Conservation (phyloP, 2,888 invertebrate genomes). For the Apamea epomidion region DNA sequence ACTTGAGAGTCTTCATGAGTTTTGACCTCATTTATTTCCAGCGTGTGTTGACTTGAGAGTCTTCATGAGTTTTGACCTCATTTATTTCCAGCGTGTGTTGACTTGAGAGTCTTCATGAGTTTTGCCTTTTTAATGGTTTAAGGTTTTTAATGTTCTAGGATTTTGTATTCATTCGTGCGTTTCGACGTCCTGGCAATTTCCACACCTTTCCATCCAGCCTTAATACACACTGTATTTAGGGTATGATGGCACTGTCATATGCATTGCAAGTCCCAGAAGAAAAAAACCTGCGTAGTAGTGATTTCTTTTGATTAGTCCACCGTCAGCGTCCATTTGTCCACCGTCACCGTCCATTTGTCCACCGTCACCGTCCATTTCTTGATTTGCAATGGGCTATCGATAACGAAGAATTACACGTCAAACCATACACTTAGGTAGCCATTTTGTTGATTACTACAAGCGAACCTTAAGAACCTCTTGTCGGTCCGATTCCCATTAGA, state of each 20-base stretch:
- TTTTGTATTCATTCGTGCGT: neutral
- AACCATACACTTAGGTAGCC: neutral
- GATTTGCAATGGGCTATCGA: neutral
- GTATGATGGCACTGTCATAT: too few relatives aligned
- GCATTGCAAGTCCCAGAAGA: too few relatives aligned
- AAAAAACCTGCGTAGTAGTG: neutral
- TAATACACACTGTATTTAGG: too few relatives aligned
- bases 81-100: conserved; percentile 4
- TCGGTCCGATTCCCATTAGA: neutral
- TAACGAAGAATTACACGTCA: neutral
- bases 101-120: conserved; percentile 5
- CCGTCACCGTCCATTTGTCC: too few relatives aligned
- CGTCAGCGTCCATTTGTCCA: too few relatives aligned
- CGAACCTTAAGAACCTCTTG: neutral
- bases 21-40: conserved; percentile 20
- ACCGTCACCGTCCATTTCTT: neutral
- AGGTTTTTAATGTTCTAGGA: neutral
- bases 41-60: neutral
- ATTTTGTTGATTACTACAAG: neutral
- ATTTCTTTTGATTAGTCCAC: neutral
- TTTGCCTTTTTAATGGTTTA: conserved; percentile 3
- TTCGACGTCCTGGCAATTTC: neutral
- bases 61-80: conserved; percentile 16
- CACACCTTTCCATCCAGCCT: neutral
- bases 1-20: conserved; percentile 5